Evolutionary conservation across 2,797 vertebrate species (phyloP).

Genomic region (Adrianichthys oophorus): DNA sequence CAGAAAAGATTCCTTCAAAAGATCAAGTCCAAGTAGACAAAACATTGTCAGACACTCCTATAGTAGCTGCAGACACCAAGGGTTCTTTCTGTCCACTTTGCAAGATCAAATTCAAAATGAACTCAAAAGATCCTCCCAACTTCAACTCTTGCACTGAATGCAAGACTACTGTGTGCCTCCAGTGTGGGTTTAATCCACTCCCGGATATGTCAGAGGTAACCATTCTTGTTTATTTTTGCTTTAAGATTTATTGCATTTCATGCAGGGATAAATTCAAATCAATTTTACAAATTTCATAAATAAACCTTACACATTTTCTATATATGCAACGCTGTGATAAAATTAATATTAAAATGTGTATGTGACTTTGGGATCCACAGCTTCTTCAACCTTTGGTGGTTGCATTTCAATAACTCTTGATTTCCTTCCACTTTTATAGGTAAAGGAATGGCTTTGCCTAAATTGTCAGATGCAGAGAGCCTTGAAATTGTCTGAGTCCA

Average conservation of each 20-base stretch:
- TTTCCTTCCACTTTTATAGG: constrained; percentile 64
- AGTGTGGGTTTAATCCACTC: constrained; percentile 94
- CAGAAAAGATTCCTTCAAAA: constrained; percentile 27
- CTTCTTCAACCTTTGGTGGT: not conserved
- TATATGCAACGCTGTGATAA: not conserved
- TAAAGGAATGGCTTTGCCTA: constrained; percentile 94
- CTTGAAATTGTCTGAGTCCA: constrained; percentile 74
- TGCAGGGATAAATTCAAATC: not conserved
- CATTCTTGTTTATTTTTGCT: not conserved
- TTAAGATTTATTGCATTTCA: not conserved
- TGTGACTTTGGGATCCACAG: not conserved
- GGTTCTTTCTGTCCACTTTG: constrained; percentile 85
- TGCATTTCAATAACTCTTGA: not conserved
- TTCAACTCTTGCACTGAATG: constrained; percentile 92
- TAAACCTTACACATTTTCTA: too few species aligned
- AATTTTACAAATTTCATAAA: not conserved
- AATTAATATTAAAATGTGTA: not conserved
- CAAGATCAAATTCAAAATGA: constrained; percentile 83
- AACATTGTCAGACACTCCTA: constrained; percentile 30
- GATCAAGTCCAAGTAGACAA: constrained; percentile 46
- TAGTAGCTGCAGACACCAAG: constrained; percentile 53
- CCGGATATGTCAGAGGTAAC: constrained; percentile 78
- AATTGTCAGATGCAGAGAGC: constrained; percentile 95
- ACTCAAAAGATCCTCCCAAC: constrained; percentile 82
- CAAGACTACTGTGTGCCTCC: constrained; percentile 87